Base-by-base conservation (phyloP, 2,888 invertebrate genomes). In the Acronicta aceris region DNA sequence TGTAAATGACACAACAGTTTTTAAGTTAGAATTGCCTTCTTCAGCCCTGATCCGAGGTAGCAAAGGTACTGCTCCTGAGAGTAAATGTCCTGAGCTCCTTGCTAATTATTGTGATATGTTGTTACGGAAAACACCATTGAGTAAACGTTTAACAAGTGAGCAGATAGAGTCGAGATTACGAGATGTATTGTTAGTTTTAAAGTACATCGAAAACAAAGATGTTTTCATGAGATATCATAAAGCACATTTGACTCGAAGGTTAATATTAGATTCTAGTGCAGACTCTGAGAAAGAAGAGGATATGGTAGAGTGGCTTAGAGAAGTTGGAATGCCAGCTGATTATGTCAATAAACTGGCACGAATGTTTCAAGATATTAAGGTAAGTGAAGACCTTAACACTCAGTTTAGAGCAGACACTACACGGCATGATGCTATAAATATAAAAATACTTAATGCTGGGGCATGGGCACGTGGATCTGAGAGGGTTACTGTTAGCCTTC, bases 41-140 rank as follows among this genome's bases (percentile, higher is more conserved):
- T 96, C 96, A 50, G 95, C 96, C 49, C 94, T 96, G 46, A 90
- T 95, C 71, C 92, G 96, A 17, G 96, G 96, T 12, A 96, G 95
- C 27, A 96, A 96, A 88, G 95, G 96, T 36, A 96, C 96, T 6
- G 96, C 96, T 60, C 99, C 99, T 5, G 99, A 99, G 90, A 99
- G 99, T 74, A 99, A 99, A 89, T 99, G 99, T 91, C 99, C 99
- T 0, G 99, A 99, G 92, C 96, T 99, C 65, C 95, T 99, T 81
- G 99, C 99, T 56, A 99, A 99, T 93, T 99, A 99, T 95, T 99
- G 99, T 96, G 99, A 99, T 96, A 98, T 99, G 98, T 95, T 99
- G 83, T 95, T 99, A 81, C 96, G 99, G 78, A 98, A 99, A 87
- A 99, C 99, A 55, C 98, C 99, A 27, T 95, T 99, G 71, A 99